Percentiles rank a stretch among this genome's conserved stretches.
phyloP scores from a whole-genome alignment of 2,888 invertebrate genomes.

The Cerastis rubricosa region DNA sequence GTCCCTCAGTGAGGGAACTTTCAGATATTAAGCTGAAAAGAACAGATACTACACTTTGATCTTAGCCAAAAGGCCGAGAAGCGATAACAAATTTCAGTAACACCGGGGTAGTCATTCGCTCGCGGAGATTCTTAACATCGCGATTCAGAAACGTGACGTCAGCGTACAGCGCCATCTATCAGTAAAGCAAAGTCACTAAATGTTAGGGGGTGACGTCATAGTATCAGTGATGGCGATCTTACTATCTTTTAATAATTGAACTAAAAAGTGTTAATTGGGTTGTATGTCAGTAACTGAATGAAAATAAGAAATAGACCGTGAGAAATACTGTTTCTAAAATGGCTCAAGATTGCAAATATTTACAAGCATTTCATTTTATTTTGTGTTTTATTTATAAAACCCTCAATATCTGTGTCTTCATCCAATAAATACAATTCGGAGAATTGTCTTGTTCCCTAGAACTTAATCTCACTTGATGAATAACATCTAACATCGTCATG shows the following conservation, averaged over 20 bases:
- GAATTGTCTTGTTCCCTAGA: slow-evolving; percentile 21
- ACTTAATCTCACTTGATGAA: slow-evolving; percentile 57
- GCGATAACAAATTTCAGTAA: not conserved
- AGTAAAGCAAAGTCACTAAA: not conserved
- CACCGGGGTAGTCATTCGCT: slow-evolving; percentile 4
- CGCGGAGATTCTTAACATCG: not conserved
- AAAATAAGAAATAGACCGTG: too few relatives aligned
- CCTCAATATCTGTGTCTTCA: slow-evolving; percentile 9
- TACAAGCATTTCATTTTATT: too few relatives aligned
- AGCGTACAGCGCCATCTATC: not conserved
- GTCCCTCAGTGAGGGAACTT: slow-evolving; percentile 1
- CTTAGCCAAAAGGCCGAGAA: slow-evolving; percentile 8
- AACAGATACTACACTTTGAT: slow-evolving; percentile 8
- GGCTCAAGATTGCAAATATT: too few relatives aligned
- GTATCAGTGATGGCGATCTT: not conserved
- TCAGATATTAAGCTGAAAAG: not conserved
- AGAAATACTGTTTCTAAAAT: too few relatives aligned
- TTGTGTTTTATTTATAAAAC: not conserved
- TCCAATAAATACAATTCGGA: slow-evolving; percentile 38
- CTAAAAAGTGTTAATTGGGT: not conserved
- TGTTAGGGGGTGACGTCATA: not conserved
- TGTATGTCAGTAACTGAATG: not conserved
- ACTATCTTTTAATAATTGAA: not conserved
- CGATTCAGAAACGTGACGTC: slow-evolving; percentile 8
- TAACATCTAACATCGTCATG: slow-evolving; percentile 23